phyloP scores from a whole-genome alignment of 2,113 vertebrate genomes.

The Syngnathus typhle region DNA sequence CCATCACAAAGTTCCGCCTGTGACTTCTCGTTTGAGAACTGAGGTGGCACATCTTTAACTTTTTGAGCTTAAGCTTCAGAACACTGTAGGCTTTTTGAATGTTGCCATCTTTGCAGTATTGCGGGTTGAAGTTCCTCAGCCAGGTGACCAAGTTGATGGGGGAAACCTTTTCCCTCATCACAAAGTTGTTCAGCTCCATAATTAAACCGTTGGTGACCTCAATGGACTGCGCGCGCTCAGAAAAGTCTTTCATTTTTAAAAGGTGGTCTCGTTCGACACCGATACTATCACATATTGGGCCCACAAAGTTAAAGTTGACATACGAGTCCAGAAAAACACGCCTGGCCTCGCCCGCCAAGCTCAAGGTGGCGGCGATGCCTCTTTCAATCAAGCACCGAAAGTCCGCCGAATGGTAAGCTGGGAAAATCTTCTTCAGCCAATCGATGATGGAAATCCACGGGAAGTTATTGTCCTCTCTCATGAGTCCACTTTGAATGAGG shows the following conservation, averaged over 20 bases:
- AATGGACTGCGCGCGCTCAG: conserved; percentile 57
- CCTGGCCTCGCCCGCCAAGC: conserved; percentile 54
- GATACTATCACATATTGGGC: conserved; percentile 72
- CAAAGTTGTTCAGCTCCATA: conserved; percentile 67
- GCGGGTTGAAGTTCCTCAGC: conserved; percentile 66
- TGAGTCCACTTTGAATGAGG: conserved; percentile 69
- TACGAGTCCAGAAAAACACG: conserved; percentile 57
- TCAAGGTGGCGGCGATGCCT: conserved; percentile 58
- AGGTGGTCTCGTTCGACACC: conserved; percentile 67
- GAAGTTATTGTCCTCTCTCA: conserved; percentile 68
- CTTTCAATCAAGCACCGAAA: conserved; percentile 69
- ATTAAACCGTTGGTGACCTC: conserved; percentile 72
- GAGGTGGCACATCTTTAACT: conserved; percentile 47
- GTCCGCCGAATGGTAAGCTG: conserved; percentile 57
- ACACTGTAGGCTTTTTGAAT: conserved; percentile 53
- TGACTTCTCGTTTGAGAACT: conserved; percentile 63
- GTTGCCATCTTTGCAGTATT: conserved; percentile 62
- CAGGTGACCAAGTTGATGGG: conserved; percentile 63
- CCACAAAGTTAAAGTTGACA: conserved; percentile 72
- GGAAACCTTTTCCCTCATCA: conserved; percentile 63
- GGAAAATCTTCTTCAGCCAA: conserved; percentile 70
- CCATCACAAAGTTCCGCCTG: conserved; percentile 54
- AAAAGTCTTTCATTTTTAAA: conserved; percentile 68
- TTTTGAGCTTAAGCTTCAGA: conserved; percentile 56
- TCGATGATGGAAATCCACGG: conserved; percentile 57